Evolutionary conservation across 2,888 invertebrate species (phyloP).

Genomic region (Polymixis flavicincta): DNA sequence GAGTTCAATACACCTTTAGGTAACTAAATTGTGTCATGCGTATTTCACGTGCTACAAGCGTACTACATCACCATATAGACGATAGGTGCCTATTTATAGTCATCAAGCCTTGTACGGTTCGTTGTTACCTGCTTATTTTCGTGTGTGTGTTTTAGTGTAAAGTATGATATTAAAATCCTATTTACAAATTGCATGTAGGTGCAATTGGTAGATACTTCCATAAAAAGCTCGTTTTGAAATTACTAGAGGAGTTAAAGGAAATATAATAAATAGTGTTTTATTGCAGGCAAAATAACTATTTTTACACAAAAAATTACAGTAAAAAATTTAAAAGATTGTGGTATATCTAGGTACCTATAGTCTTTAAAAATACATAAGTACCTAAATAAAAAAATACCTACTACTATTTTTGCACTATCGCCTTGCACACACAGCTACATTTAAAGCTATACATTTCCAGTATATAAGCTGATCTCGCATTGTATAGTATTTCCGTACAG

Average conservation of each 20-base stretch:
- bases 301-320: too few relatives aligned
- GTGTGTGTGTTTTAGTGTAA: too few relatives aligned
- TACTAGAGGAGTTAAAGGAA: background rate
- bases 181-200: background rate
- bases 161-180: background rate
- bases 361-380: too few relatives aligned
- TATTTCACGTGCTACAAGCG: background rate
- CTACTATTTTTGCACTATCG: background rate
- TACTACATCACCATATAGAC: background rate
- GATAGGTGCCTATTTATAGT: background rate
- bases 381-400: too few relatives aligned
- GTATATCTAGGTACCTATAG: too few relatives aligned
- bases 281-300: too few relatives aligned
- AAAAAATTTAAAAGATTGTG: too few relatives aligned
- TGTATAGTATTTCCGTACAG: too few relatives aligned
- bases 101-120: background rate
- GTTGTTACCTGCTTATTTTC: background rate
- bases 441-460: too few relatives aligned
- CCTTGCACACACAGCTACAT: background rate
- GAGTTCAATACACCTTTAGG: conserved; percentile 5
- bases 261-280: too few relatives aligned
- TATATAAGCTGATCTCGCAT: too few relatives aligned
- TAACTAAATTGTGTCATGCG: background rate
- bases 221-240: background rate
- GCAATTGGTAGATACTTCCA: too few relatives aligned